phyloP scores from a whole-genome alignment of 2,113 vertebrate genomes.

The Asarcornis scutulata region DNA sequence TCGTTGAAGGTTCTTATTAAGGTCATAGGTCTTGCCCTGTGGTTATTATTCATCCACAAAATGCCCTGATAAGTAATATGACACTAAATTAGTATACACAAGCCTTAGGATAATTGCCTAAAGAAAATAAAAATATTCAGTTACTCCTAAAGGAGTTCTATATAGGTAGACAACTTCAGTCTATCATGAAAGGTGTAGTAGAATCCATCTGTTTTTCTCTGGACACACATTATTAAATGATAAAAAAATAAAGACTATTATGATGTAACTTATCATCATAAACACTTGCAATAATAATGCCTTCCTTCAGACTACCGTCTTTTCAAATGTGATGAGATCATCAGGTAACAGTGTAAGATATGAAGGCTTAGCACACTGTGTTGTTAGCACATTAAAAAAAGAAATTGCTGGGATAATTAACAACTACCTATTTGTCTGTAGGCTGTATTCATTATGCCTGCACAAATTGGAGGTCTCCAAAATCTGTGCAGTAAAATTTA shows the following conservation, averaged over 20 bases:
- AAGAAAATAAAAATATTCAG: slow-evolving; percentile 77
- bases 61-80: slow-evolving; percentile 85
- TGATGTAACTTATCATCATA: slow-evolving; percentile 68
- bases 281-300: slow-evolving; percentile 74
- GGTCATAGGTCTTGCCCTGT: slow-evolving; percentile 80
- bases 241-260: slow-evolving; percentile 71
- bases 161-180: slow-evolving; percentile 61
- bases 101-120: slow-evolving; percentile 76
- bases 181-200: slow-evolving; percentile 62
- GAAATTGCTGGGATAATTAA: slow-evolving; percentile 87
- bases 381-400: slow-evolving; percentile 85
- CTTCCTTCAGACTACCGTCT: slow-evolving; percentile 74
- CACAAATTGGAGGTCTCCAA: slow-evolving; percentile 86
- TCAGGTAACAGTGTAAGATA: slow-evolving; percentile 83
- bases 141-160: slow-evolving; percentile 73
- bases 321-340: slow-evolving; percentile 83
- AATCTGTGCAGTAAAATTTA: slow-evolving; percentile 88
- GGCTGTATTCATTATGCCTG: slow-evolving; percentile 83
- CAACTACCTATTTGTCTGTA: slow-evolving; percentile 87
- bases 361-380: slow-evolving; percentile 76
- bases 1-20: slow-evolving; percentile 78
- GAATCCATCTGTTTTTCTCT: slow-evolving; percentile 68
- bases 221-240: slow-evolving; percentile 70
- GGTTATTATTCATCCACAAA: slow-evolving; percentile 81
- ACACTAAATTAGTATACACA: slow-evolving; percentile 78